phyloP scores from a whole-genome alignment of 2,113 vertebrate genomes.

The Pelodiscus sinensis region DNA sequence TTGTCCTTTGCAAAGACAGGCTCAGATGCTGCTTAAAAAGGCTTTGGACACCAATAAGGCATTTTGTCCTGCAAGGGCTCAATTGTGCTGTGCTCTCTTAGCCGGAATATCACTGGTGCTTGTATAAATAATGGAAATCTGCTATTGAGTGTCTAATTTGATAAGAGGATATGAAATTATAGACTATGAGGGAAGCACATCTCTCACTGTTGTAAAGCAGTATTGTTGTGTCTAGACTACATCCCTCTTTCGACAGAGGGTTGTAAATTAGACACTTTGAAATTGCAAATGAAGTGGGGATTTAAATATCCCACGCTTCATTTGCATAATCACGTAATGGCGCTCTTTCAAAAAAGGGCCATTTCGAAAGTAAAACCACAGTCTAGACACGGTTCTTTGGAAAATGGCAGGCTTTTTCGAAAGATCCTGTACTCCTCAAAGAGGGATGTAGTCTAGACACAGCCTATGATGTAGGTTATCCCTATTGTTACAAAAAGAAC shows the following conservation, averaged over 20 bases:
- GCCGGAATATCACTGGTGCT: not conserved
- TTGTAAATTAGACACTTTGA: too few species aligned
- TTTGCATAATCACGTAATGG: too few species aligned
- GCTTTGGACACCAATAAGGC: not conserved
- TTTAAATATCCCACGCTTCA: too few species aligned
- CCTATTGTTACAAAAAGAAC: not conserved
- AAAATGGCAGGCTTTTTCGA: too few species aligned
- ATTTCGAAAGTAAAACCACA: too few species aligned
- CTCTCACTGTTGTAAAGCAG: not conserved
- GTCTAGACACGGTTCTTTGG: too few species aligned
- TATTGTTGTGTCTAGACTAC: not conserved
- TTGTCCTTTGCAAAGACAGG: not conserved
- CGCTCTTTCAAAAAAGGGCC: too few species aligned
- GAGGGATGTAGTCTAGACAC: too few species aligned
- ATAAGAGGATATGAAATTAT: accelerated
- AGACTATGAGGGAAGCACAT: not conserved
- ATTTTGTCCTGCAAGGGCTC: accelerated
- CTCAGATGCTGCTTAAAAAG: not conserved
- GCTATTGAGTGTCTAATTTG: not conserved
- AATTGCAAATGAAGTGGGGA: too few species aligned
- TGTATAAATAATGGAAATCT: not conserved
- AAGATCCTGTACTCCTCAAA: too few species aligned
- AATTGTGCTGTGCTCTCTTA: not conserved
- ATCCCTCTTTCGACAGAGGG: too few species aligned
- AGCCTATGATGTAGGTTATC: too few species aligned